A percentile compares a stretch with the other conserved stretches of the same genome.
Evolutionary conservation across 2,113 vertebrate genomes (phyloP).

Genomic region (Dryoscopus gambensis): DNA sequence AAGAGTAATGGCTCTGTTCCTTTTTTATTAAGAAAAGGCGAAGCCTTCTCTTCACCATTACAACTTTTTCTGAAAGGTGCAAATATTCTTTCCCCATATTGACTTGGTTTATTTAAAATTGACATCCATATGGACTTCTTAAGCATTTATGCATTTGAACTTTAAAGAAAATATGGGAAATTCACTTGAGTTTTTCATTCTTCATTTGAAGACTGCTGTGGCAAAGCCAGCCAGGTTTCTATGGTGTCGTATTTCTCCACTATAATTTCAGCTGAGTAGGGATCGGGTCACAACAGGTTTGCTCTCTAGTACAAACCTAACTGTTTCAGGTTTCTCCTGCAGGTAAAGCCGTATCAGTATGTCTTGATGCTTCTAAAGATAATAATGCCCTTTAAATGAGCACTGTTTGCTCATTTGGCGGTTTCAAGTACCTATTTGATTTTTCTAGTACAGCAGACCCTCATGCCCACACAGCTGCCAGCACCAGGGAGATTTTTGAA

Average conservation of each 20-base stretch:
- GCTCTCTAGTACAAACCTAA: neutral
- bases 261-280: neutral
- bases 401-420: neutral
- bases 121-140: neutral
- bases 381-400: neutral
- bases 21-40: neutral
- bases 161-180: neutral
- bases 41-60: neutral
- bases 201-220: neutral
- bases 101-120: neutral
- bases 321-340: neutral
- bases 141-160: neutral
- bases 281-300: neutral
- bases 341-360: neutral
- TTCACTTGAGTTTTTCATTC: neutral
- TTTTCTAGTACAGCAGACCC: neutral
- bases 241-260: neutral
- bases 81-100: neutral
- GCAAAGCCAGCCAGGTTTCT: neutral
- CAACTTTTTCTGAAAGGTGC: neutral
- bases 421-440: neutral
- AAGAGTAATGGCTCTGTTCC: neutral
- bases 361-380: neutral
- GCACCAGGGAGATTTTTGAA: neutral
- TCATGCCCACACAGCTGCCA: neutral